Evolutionary conservation across 1,140 invertebrate species (phyloP), one percentile per base, ranked within the genome.

Genomic region (Zophobas atratus): DNA sequence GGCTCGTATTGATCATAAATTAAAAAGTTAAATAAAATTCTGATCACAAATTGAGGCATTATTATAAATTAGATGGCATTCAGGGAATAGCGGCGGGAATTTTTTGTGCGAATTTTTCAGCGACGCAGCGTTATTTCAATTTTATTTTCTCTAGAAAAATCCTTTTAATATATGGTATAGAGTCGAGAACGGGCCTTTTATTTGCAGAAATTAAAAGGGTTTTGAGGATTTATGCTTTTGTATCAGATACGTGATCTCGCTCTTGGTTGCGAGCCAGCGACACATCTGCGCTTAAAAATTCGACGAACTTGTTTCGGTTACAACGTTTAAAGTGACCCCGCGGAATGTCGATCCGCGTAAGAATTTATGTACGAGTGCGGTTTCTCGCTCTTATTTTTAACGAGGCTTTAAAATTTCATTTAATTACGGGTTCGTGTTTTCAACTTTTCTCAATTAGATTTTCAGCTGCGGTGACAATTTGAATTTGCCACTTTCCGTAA

Each of bases 211-310:
- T 57, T 57, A 57, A 57, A 57, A 57, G 55, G 32, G 55, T 57
- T 57, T 57, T 57, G 32, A 57, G 55, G 55, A 57, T 57, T 57
- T 57, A 57, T 57, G 55, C 35, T 57, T 51, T 51, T 57, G 2
- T 57, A 57, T 57, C 55, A 57, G 3, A 57, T 36, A 51, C 55
- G 55, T 57, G 55, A 57, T 57, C 34, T 35, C n/a, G n/a, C 49
- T 51, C 4, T 51, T 51, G 49, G 49, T 51, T 20, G 2, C 49
- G n/a, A 20, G n/a, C 49, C 49, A 51, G 20, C 49, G 49, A 4
- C 49, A 20, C 49, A 51, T 51, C 49, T 51, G 49, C 49, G 49
- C 2, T 53, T 53, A 32, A 53, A 57, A 35, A 57, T 57, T 57
- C 34, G 32, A 2, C 55, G 55, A 36, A 57, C 8, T 57, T 57